Evolutionary conservation across 2,113 vertebrate genomes (phyloP).

Genomic region (Pterocles burchelli): DNA sequence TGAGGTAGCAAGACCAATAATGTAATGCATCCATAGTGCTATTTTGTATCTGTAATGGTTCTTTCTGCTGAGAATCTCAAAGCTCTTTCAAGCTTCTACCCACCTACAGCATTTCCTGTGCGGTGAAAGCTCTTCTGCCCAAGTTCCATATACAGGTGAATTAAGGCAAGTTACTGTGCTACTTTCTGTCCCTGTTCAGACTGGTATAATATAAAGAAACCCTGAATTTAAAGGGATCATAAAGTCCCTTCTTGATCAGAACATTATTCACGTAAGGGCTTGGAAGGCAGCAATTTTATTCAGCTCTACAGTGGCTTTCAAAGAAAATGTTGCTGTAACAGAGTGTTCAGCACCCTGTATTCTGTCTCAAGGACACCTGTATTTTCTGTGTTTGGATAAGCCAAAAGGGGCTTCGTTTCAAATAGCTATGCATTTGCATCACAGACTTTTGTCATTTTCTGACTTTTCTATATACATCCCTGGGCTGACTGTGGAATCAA

Average conservation of each 20-base stretch:
- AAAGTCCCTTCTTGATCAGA: background rate
- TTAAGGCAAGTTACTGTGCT: background rate
- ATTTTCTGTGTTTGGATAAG: background rate
- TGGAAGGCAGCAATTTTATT: background rate
- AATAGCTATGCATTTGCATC: slow-evolving; percentile 14
- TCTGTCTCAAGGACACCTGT: background rate
- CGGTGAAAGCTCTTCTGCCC: background rate
- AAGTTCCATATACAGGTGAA: background rate
- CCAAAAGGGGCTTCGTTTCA: background rate
- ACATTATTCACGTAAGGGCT: background rate
- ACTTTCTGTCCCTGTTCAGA: background rate
- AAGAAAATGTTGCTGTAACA: background rate
- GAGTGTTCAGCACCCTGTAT: background rate
- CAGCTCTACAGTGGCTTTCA: background rate
- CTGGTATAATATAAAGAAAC: background rate
- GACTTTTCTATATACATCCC: background rate
- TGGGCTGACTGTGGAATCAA: background rate
- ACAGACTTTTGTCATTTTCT: slow-evolving; percentile 2
- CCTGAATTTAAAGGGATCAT: background rate
- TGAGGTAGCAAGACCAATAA: background rate
- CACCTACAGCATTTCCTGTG: background rate
- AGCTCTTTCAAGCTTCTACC: background rate
- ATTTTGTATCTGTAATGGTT: background rate
- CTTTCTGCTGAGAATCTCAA: background rate
- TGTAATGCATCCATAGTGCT: fast-evolving